Evolutionary conservation across 2,113 vertebrate genomes (phyloP).

Genomic region (Lagopus leucura): DNA sequence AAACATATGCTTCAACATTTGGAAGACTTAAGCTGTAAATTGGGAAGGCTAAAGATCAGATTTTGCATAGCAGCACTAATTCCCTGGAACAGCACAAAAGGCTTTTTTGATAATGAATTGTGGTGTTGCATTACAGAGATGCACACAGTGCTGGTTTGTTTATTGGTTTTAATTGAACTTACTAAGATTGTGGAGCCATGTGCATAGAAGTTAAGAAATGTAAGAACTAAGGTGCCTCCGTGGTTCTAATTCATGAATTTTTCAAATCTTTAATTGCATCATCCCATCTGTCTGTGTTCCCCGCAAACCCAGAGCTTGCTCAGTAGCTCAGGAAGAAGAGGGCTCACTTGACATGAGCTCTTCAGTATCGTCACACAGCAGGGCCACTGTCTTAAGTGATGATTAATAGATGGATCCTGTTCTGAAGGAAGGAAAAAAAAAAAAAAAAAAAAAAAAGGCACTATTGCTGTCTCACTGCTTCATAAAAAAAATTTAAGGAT

Average conservation of each 20-base stretch:
- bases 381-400: neutral
- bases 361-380: neutral
- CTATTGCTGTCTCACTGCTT: neutral
- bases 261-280: constrained; percentile 8
- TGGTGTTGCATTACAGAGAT: neutral
- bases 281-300: neutral
- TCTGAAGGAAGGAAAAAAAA: neutral
- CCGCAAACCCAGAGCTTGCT: neutral
- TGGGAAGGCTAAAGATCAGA: constrained; percentile 3
- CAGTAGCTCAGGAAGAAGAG: neutral
- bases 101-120: constrained; percentile 11
- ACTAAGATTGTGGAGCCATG: neutral
- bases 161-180: neutral
- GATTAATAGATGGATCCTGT: neutral
- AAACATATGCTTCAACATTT: constrained; percentile 7
- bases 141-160: neutral
- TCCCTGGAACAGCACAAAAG: neutral
- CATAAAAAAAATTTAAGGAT: neutral
- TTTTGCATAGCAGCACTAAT: constrained; percentile 29
- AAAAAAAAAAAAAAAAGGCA: neutral
- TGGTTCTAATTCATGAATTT: constrained; percentile 18
- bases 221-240: constrained; percentile 32
- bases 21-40: constrained; percentile 30
- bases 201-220: neutral
- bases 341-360: neutral